These are phyloP conservation scores for Anhinga rufa DNA, from an alignment of 2,113 vertebrate genomes.

Conservation along the genomic window DNA sequence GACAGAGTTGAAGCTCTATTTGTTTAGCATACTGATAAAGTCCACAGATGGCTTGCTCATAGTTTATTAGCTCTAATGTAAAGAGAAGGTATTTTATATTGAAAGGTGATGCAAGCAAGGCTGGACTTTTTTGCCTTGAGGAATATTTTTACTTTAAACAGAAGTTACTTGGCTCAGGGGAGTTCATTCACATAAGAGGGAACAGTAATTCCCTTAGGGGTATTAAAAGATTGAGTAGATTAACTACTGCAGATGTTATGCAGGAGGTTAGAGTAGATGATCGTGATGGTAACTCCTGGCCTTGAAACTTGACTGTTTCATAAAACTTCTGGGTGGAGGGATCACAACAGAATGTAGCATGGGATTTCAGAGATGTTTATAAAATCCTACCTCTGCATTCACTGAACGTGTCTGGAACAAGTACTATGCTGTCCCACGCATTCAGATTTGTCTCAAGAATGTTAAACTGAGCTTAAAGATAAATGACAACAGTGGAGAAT, in stretches of 20 bases:
- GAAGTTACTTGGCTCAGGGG: not conserved
- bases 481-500: not conserved
- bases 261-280: not conserved
- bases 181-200: not conserved
- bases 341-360: not conserved
- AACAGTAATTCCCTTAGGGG: not conserved
- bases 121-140: not conserved
- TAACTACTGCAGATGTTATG: not conserved
- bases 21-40: not conserved
- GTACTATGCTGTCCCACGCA: not conserved
- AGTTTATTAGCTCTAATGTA: slow-evolving; percentile 10
- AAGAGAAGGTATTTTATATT: slow-evolving; percentile 10
- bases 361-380: not conserved
- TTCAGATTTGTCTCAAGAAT: not conserved
- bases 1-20: not conserved
- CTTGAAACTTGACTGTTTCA: slow-evolving; percentile 9
- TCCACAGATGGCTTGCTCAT: not conserved
- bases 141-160: slow-evolving; percentile 1
- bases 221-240: not conserved
- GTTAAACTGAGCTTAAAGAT: not conserved
- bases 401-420: not conserved
- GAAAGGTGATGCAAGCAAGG: slow-evolving; percentile 28
- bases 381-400: slow-evolving; percentile 13
- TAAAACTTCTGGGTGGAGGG: slow-evolving; percentile 11
- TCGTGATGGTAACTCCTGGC: not conserved